Evolutionary conservation across 2,888 invertebrate species (phyloP), one percentile per base, ranked within the genome.

Genomic region (Xestia ashworthii): DNA sequence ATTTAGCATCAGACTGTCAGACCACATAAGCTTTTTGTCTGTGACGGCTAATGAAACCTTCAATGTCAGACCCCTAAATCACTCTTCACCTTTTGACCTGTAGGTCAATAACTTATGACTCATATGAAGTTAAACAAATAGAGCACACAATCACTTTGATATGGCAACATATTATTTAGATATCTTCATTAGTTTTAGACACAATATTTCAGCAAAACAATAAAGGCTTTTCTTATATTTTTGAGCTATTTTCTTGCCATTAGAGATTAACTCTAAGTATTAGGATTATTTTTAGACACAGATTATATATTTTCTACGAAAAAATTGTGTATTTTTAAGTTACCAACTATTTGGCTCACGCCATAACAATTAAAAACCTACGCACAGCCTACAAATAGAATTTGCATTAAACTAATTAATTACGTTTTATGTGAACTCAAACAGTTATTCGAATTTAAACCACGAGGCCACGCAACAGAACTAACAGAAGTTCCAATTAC

Each of bases 11-110:
- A 74, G 48, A 75, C 71, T 62, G 67, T 76, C 68, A 78, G 48
- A 75, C 76, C 78, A 70, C 55, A 74, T 81, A 77, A 74, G 66
- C 60, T 65, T 80, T 60, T 38, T 53, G 76, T 75, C 78, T 79
- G 50, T 32, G 70, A 50, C 65, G 38, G 50, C 58, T 87, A 70
- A 80, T 80, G 65, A 84, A 76, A 55, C 76, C 74, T 70, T 71
- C 76, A 76, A 77, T 71, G 86, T 76, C 78, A 81, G 65, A 77
- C 53, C 70, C 66, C 55, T 60, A 65, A 48, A 66, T 25, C 62
- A 76, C 75, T 69, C n/a, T 73, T 87, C 82, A 87, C 85, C 85
- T 87, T 85, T 88, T 55, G 32, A 19, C 80, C 85, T 79, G 32
- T 8, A 41, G 78, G 85, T 80, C 80, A 87, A 46, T 77, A 69